A percentile compares a stretch with the other conserved stretches of the same genome.
phyloP scores from a whole-genome alignment of 1,140 invertebrate genomes.

The Solen grandis region DNA sequence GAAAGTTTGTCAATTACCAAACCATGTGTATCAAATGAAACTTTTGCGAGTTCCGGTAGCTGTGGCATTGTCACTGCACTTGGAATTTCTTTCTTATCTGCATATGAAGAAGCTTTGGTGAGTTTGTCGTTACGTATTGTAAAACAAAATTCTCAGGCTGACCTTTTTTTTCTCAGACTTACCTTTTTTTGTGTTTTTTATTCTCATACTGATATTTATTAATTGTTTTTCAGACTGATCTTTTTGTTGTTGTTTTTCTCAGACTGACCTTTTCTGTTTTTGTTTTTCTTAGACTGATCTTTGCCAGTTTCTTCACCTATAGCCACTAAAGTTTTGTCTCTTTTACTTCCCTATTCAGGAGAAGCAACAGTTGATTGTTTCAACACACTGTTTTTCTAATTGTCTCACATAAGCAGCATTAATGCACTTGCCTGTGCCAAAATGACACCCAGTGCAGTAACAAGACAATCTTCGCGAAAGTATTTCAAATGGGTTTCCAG shows the following conservation, averaged over 20 bases:
- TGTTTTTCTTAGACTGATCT: no score
- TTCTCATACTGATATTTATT: conserved; percentile 13
- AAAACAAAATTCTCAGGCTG: not conserved
- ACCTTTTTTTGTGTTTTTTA: not conserved
- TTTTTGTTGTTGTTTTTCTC: conserved; percentile 1
- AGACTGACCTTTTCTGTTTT: no score
- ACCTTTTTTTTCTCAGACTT: conserved; percentile 1
- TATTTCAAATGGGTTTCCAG: not conserved
- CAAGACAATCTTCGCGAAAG: conserved; percentile 2
- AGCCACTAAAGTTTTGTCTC: conserved; percentile 18
- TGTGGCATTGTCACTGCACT: conserved; percentile 14
- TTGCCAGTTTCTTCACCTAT: not conserved
- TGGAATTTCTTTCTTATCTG: not conserved
- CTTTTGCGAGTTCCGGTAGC: conserved; percentile 8
- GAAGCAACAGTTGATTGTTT: conserved; percentile 4
- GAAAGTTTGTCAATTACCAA: conserved; percentile 13
- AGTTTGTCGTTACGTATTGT: conserved; percentile 13
- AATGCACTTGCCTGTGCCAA: not conserved
- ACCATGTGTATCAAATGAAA: conserved; percentile 13
- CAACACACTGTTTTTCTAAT: conserved; percentile 8
- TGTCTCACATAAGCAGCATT: conserved; percentile 5
- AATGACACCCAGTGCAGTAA: not conserved
- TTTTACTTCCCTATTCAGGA: conserved; percentile 12
- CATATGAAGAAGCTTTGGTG: not conserved
- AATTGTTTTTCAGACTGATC: conserved; percentile 19